Base-by-base conservation (phyloP, 2,888 invertebrate species). In the Stratiomys singularior region DNA sequence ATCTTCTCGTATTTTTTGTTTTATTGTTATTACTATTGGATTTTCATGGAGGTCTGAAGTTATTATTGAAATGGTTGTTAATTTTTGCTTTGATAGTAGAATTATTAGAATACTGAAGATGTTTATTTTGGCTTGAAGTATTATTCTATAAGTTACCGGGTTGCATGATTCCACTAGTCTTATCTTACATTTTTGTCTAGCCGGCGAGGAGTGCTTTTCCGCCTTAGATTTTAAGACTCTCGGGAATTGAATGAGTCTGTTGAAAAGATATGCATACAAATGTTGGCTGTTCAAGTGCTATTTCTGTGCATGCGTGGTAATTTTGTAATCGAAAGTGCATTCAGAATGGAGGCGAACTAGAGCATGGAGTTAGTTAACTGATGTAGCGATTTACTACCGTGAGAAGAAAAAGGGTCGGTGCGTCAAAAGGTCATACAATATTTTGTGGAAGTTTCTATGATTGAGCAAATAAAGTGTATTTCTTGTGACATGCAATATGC, bases 41-140 rank as follows among this genome's bases (percentile, higher is more conserved):
- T 66, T 66, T 64, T 52, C 52, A 52, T 52, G 52, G 52, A 52
- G 52, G 52, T 52, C 52, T 52, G 4, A n/a, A 52, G 52, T n/a
- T n/a, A 13, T 30, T 7, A 7, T 28, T 27, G 64, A 9, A 13
- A 28, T 25, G 25, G 25, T 60, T 64, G 58, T 23, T 60, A 25
- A 23, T 60, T 9, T 37, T 60, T 60, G 58, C 23, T 60, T 7
- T 21, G 7, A 60, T 60, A n/a, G 58, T 52, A n/a, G 18, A 52
- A 18, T 52, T 52, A 15, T 18, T 52, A 4, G 15, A n/a, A 3
- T 9, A 52, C 15, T 52, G 18, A 52, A 52, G 52, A 52, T n/a
- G 52, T 52, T 23, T 7, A 7, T 60, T 23, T 23, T 21, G 13
- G 23, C 7, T 60, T 13, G 60, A 37, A 37, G 37, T 67, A 44